A percentile compares a stretch with the other conserved stretches of the same genome.
These are phyloP conservation scores for Chaitophorus viminalis DNA, from an alignment of 2,888 invertebrate species.

Conservation along the genomic window DNA sequence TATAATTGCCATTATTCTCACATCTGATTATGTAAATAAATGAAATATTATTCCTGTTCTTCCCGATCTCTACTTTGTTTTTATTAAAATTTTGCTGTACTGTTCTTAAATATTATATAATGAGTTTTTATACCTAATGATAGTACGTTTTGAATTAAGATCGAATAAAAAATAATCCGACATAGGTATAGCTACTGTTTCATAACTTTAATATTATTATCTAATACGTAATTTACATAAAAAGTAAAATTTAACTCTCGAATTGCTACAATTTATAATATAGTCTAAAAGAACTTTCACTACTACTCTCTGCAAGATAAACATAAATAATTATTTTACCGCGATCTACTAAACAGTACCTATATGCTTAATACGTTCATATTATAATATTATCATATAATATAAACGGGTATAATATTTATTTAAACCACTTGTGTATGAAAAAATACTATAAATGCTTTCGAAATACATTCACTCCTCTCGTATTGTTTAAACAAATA, in stretches of 20 bases:
- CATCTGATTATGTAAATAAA: neutral
- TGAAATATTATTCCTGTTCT: neutral
- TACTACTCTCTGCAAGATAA: neutral
- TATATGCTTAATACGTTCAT: neutral
- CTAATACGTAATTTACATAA: neutral
- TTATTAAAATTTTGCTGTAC: neutral
- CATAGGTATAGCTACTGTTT: no score
- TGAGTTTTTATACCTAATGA: no score
- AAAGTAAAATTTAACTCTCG: neutral
- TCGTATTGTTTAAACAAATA: neutral
- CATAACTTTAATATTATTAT: neutral
- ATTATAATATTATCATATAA: neutral
- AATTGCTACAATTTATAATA: neutral
- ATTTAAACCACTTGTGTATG: neutral
- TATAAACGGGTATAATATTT: neutral
- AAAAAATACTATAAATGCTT: neutral
- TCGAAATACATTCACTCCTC: neutral
- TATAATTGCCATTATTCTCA: neutral
- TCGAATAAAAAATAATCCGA: no score
- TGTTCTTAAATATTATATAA: no score
- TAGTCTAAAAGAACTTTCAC: neutral
- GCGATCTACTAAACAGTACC: neutral
- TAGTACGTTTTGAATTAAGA: no score
- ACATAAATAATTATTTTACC: conserved; percentile 5
- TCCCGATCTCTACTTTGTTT: neutral